Evolutionary conservation across 2,888 invertebrate species (phyloP).

Genomic region (Chrysolina haemoptera): DNA sequence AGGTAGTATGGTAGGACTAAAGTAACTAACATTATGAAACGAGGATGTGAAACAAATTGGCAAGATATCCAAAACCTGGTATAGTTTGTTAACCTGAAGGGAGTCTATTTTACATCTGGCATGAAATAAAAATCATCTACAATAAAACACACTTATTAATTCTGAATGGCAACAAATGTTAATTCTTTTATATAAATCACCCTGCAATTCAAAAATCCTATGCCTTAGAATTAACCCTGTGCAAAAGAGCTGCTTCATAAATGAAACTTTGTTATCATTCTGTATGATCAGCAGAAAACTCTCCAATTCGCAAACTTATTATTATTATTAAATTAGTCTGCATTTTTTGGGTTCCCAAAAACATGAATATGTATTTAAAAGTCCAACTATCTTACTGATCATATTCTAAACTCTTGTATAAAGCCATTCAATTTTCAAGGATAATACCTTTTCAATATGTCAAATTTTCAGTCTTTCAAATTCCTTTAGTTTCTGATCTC

Average conservation of each 20-base stretch:
- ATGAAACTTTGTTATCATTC: background rate
- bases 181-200: slow-evolving; percentile 5
- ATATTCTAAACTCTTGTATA: slow-evolving; percentile 21
- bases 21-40: slow-evolving; percentile 49
- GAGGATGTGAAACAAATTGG: slow-evolving; percentile 48
- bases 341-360: background rate
- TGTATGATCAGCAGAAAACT: background rate
- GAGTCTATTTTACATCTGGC: slow-evolving; percentile 44
- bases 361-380: slow-evolving; percentile 8
- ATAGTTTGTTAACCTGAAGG: slow-evolving; percentile 51
- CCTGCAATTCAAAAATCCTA: background rate
- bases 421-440: slow-evolving; percentile 45
- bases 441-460: slow-evolving; percentile 47
- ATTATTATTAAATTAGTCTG: too few species aligned
- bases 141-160: slow-evolving; percentile 16
- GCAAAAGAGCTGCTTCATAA: background rate
- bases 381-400: background rate
- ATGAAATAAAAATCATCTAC: slow-evolving; percentile 32
- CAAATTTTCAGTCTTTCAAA: slow-evolving; percentile 51
- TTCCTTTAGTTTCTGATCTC: slow-evolving; percentile 36
- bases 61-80: slow-evolving; percentile 51
- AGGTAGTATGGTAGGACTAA: slow-evolving; percentile 58
- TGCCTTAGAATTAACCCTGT: slow-evolving; percentile 5
- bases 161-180: slow-evolving; percentile 16
- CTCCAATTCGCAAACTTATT: background rate